A percentile compares a stretch with the other conserved stretches of the same genome.
Evolutionary conservation across 1,140 invertebrate species (phyloP).

Genomic region (Homalodisca vitripennis): DNA sequence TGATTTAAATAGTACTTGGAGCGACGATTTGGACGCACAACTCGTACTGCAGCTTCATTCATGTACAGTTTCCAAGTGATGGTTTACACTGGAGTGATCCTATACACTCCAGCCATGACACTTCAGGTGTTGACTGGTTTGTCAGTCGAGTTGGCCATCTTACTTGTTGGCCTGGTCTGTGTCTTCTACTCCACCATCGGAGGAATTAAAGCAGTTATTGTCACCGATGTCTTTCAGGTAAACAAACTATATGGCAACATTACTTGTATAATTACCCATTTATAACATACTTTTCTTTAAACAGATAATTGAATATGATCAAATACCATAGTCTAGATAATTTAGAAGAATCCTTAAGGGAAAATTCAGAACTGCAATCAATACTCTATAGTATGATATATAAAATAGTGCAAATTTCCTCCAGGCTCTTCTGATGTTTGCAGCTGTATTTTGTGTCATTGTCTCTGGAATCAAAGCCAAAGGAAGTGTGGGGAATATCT

Average conservation of each 20-base stretch:
- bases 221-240: constrained; percentile 80
- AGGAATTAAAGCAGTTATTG: constrained; percentile 85
- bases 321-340: not conserved
- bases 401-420: no score
- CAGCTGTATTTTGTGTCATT: no score
- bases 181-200: constrained; percentile 85
- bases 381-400: no score
- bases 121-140: constrained; percentile 83
- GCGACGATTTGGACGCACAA: constrained; percentile 65
- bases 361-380: no score
- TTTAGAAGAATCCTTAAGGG: no score
- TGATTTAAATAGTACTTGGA: constrained; percentile 92
- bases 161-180: constrained; percentile 79
- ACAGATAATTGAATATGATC: not conserved
- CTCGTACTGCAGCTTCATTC: constrained; percentile 62
- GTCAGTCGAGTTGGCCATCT: constrained; percentile 68
- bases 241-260: no score
- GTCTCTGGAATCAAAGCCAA: no score
- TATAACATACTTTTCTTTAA: not conserved
- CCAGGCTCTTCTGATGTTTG: no score
- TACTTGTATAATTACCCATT: not conserved
- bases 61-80: constrained; percentile 81
- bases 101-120: constrained; percentile 89
- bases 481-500: no score
- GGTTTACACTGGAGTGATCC: constrained; percentile 88